Base-by-base conservation (phyloP, 1,140 invertebrate genomes). In the Potamilus streckersoni region DNA sequence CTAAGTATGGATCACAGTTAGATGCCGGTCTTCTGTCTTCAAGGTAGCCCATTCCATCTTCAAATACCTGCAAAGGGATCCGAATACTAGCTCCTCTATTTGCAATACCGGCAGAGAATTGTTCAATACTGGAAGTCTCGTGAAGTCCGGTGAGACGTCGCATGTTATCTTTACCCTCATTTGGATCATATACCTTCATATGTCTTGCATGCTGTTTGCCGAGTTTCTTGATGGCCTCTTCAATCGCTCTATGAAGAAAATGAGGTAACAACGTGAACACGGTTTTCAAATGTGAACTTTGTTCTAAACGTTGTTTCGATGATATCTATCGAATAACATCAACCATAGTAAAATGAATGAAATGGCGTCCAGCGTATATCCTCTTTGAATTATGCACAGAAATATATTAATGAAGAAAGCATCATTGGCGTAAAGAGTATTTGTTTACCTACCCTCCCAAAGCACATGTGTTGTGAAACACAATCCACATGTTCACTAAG, bases 21-120 rank as follows among this genome's bases (percentile, higher is more conserved):
- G 96, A 97, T 2, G 96, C 93, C 14, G 97, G 97, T 85, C 97
- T 92, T 78, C 97, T 92, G 90, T 99, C 97, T 89, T 99, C 97
- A 72, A 98, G 90, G 88, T 98, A 98, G 13, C 97, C 97, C 86
- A 94, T 94, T 83, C 95, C 95, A 1, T 96, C 95, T 82, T 97
- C 96, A 1, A 95, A 95, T 6, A 91, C 90, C 69, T 90, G 86
- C 19, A 95, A 94, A 2, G 91, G 91, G 67, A 92, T 92, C 12
- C 92, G 86, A 78, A 92, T 90, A 79, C 89, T 91, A 55, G 89
- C 88, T 14, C 90, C 90, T n/a, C 92, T 83, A 79, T 92, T 91
- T 60, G 91, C 92, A 16, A 92, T 89, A 60, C 92, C 91, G 17
- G 88, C 87, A 2, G 87, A 89, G 82, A 91, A 91, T 66, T 90